These are phyloP conservation scores for Abramis brama DNA, from an alignment of 2,113 vertebrate genomes.

Conservation along the genomic window DNA sequence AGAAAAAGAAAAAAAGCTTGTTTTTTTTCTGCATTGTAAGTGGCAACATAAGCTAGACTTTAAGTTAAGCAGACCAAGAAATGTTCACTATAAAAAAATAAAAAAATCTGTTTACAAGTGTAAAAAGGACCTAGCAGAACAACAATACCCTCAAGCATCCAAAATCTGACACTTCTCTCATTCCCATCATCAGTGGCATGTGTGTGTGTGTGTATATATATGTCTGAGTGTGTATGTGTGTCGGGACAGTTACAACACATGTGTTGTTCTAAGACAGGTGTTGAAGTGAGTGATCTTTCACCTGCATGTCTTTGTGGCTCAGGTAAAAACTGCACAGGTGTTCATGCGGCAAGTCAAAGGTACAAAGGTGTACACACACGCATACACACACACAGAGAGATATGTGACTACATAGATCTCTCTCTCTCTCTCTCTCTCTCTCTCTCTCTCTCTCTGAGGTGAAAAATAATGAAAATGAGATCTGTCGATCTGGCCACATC, in stretches of 20 bases:
- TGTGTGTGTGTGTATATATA: conserved; percentile 7
- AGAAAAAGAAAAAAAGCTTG: neutral
- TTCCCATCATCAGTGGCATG: neutral
- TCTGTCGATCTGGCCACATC: conserved; percentile 27
- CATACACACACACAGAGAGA: neutral
- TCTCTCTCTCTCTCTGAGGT: neutral
- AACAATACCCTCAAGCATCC: neutral
- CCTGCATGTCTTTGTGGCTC: conserved; percentile 52
- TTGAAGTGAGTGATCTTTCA: conserved; percentile 59
- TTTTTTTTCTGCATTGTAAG: neutral
- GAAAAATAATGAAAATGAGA: conserved; percentile 21
- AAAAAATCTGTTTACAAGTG: neutral
- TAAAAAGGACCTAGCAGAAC: neutral
- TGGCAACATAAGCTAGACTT: too few relatives aligned
- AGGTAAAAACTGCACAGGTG: conserved; percentile 48
- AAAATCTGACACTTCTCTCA: conserved; percentile 29
- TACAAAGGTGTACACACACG: conserved; percentile 25
- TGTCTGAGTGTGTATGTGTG: conserved; percentile 30
- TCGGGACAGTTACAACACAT: conserved; percentile 44
- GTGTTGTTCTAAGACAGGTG: conserved; percentile 53
- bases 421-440: neutral
- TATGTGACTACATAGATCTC: conserved; percentile 3
- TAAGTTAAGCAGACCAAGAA: neutral
- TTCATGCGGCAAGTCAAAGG: conserved; percentile 40
- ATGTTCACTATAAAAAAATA: neutral